Evolutionary conservation across 2,888 invertebrate genomes (phyloP).

Genomic region (Tipula confusa): DNA sequence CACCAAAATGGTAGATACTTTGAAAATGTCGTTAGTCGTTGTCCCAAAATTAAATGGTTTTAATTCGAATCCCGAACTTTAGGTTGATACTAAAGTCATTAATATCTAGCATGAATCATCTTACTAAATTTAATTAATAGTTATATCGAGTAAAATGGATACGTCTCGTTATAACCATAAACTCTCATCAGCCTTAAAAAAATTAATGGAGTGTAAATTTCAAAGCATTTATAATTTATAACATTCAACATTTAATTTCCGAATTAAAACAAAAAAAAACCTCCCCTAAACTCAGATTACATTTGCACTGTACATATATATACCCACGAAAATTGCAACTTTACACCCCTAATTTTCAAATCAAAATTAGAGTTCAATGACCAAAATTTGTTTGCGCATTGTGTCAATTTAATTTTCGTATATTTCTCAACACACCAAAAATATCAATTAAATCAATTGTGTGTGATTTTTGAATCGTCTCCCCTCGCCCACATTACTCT

Average conservation of each 20-base stretch:
- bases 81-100: no score
- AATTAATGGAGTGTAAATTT: background rate
- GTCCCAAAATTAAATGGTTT: no score
- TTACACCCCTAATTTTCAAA: constrained; percentile 3
- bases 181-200: no score
- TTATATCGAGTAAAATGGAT: no score
- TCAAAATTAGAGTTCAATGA: background rate
- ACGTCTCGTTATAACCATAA: no score
- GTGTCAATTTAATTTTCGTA: background rate
- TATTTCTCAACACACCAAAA: background rate
- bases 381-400: background rate
- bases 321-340: background rate
- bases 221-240: background rate
- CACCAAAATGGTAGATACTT: no score
- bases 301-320: background rate
- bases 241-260: background rate
- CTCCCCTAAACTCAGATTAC: background rate
- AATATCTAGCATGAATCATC: no score
- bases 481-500: no score
- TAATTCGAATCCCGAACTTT: no score
- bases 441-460: background rate
- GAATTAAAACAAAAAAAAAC: background rate
- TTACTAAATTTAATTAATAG: no score
- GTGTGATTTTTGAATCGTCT: background rate
- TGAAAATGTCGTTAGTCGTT: no score